A percentile compares a stretch with the other conserved stretches of the same genome.
Conservation (phyloP, 1,140 invertebrate genomes). For the Leptoteleia sp. region DNA sequence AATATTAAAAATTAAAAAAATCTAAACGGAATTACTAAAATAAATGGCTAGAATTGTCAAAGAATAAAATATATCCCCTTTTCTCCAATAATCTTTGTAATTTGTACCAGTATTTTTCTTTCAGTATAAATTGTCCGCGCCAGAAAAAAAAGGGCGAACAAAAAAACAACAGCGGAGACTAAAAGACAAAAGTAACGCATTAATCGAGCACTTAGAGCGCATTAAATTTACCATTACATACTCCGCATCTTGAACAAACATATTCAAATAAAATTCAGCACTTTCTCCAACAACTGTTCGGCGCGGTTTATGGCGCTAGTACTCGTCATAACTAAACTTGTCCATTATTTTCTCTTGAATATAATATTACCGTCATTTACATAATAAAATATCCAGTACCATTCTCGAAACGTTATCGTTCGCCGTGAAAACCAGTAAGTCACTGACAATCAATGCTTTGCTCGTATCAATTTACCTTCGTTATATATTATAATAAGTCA, state of each 20-base stretch:
- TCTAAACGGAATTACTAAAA: no score
- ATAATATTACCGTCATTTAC: conserved; percentile 50
- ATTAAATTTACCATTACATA: conserved; percentile 13
- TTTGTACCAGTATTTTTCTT: no score
- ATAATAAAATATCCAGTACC: conserved; percentile 37
- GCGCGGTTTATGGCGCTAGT: conserved; percentile 21
- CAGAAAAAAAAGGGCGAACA: neutral
- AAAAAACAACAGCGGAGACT: neutral
- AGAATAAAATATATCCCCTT: no score
- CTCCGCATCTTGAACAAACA: conserved; percentile 25
- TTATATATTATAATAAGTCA: conserved; percentile 8
- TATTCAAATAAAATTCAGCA: conserved; percentile 33
- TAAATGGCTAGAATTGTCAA: no score
- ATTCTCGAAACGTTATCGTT: conserved; percentile 30
- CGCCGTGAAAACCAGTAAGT: conserved; percentile 27
- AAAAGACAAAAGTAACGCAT: neutral
- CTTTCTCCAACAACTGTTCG: conserved; percentile 46
- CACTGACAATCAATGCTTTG: conserved; percentile 8
- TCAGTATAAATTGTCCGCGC: neutral
- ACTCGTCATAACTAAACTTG: conserved; percentile 44
- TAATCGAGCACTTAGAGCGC: conserved; percentile 3
- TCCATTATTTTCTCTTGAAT: conserved; percentile 40
- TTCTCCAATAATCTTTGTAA: no score
- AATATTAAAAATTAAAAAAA: no score
- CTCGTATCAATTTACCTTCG: conserved; percentile 28